Evolutionary conservation across 2,888 invertebrate genomes (phyloP).

Genomic region (Acronicta leporina): DNA sequence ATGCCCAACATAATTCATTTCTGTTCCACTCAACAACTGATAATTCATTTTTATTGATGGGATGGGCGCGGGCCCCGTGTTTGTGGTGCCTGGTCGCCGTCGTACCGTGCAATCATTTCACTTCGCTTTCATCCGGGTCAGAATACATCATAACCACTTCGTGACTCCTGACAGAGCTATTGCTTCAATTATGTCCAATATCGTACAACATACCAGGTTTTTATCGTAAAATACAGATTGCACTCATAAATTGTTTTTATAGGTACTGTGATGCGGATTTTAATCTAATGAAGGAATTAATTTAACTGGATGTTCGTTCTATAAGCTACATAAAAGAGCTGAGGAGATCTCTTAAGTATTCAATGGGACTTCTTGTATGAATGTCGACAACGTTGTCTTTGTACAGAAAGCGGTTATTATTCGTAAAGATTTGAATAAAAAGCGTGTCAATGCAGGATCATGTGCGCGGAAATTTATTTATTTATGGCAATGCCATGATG

Average conservation of each 20-base stretch:
- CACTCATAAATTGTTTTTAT: no score
- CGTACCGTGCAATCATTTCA: conserved; percentile 14
- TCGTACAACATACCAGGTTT: no score
- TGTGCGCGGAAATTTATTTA: conserved; percentile 2
- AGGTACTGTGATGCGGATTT: no score
- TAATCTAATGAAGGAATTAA: no score
- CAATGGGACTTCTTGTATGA: no score
- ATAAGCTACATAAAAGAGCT: no score
- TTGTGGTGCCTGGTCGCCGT: conserved; percentile 22
- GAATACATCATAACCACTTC: not conserved
- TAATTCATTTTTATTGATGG: conserved; percentile 59
- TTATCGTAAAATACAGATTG: no score
- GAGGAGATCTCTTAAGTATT: no score
- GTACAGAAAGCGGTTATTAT: not conserved
- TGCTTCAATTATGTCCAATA: not conserved
- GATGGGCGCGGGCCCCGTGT: not conserved
- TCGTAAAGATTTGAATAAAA: conserved; percentile 22
- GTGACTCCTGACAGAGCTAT: not conserved
- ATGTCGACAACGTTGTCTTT: not conserved
- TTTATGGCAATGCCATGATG: not conserved
- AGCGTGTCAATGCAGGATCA: conserved; percentile 12
- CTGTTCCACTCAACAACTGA: conserved; percentile 45
- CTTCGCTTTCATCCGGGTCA: conserved; percentile 3
- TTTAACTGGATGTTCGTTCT: no score
- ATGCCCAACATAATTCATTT: conserved; percentile 53